Evolutionary conservation across 2,888 invertebrate genomes (phyloP).

Genomic region (Actias luna): DNA sequence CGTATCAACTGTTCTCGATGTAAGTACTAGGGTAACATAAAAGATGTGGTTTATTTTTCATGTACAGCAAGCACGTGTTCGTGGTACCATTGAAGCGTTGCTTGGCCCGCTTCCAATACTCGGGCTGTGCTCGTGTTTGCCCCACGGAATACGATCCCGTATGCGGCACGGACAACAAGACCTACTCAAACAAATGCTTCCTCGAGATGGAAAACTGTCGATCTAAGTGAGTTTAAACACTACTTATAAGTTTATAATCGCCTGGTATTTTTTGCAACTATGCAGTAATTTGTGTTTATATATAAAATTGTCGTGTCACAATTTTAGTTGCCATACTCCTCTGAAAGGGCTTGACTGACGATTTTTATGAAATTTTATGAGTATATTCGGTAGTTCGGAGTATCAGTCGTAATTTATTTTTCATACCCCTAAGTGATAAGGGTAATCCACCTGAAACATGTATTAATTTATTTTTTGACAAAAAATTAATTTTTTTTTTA

Average conservation of each 20-base stretch:
- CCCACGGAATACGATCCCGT: slow-evolving; percentile 94
- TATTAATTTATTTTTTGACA: too few relatives aligned
- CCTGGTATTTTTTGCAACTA: slow-evolving; percentile 28
- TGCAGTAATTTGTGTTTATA: too few relatives aligned
- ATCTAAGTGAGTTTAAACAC: slow-evolving; percentile 77
- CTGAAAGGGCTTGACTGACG: too few relatives aligned
- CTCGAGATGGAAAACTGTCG: slow-evolving; percentile 95
- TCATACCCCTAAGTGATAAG: too few relatives aligned
- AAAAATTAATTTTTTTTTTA: too few relatives aligned
- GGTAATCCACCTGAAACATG: too few relatives aligned
- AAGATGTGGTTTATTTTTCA: slow-evolving; percentile 29
- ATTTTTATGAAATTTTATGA: too few relatives aligned
- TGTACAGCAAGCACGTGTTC: slow-evolving; percentile 91
- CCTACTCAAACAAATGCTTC: slow-evolving; percentile 96
- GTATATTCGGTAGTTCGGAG: too few relatives aligned
- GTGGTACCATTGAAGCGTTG: slow-evolving; percentile 95
- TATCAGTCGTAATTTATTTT: too few relatives aligned
- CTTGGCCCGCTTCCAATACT: slow-evolving; percentile 91
- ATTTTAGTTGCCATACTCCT: too few relatives aligned
- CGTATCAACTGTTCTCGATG: background rate
- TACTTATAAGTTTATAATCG: slow-evolving; percentile 9
- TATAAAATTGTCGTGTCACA: too few relatives aligned
- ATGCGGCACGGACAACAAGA: slow-evolving; percentile 95
- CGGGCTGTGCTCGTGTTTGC: slow-evolving; percentile 93
- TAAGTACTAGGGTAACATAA: slow-evolving; percentile 29